Evolutionary conservation across 2,113 vertebrate species (phyloP).

Genomic region (Bufo bufo): DNA sequence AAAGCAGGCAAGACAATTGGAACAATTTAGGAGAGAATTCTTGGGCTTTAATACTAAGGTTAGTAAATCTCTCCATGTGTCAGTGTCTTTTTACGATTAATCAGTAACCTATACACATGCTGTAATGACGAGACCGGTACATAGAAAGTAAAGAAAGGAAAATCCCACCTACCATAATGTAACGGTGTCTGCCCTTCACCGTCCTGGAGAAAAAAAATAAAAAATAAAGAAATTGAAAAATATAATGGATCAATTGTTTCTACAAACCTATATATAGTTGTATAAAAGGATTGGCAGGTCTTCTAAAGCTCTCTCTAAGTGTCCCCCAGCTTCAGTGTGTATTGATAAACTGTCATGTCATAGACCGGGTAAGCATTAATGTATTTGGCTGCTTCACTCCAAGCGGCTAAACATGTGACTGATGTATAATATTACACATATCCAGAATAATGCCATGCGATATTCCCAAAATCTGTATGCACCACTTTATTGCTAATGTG

Average conservation of each 20-base stretch:
- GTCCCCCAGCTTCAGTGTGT: not conserved
- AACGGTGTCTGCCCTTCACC: slow-evolving; percentile 96
- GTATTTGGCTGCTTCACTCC: not conserved
- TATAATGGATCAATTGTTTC: slow-evolving; percentile 76
- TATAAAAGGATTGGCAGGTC: slow-evolving; percentile 33
- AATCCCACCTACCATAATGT: slow-evolving; percentile 90
- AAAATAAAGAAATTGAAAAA: slow-evolving; percentile 65
- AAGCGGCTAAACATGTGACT: not conserved
- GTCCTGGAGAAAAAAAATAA: slow-evolving; percentile 82
- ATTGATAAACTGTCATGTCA: slow-evolving; percentile 35
- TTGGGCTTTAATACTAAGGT: too few species aligned
- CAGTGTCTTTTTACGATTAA: not conserved
- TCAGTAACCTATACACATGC: not conserved
- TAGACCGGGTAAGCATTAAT: slow-evolving; percentile 14
- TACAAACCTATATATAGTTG: slow-evolving; percentile 61
- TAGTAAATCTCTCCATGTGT: too few species aligned
- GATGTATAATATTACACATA: not conserved
- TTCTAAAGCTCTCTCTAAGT: slow-evolving; percentile 35
- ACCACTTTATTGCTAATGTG: too few species aligned
- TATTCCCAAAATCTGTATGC: too few species aligned
- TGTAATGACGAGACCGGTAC: not conserved
- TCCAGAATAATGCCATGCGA: too few species aligned
- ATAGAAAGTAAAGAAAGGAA: not conserved
- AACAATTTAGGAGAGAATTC: too few species aligned
- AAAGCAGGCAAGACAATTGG: too few species aligned